phyloP scores from a whole-genome alignment of 2,113 vertebrate species.

The Equus przewalskii region DNA sequence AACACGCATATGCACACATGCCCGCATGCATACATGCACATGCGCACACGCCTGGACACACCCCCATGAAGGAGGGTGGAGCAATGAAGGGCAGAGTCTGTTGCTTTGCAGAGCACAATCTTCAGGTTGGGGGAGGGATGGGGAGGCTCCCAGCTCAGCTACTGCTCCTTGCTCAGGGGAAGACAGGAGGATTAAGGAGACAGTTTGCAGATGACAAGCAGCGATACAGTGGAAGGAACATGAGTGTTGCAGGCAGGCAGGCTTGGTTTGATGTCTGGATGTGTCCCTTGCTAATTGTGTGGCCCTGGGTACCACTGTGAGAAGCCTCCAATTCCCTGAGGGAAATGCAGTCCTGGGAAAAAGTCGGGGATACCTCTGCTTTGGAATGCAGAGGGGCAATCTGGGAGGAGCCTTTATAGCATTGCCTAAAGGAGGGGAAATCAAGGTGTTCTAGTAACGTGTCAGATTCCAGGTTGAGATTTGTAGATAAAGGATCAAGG shows the following conservation, averaged over 20 bases:
- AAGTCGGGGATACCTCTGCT: not conserved
- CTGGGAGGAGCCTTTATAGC: not conserved
- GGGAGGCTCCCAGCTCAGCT: not conserved
- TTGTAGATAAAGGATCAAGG: not conserved
- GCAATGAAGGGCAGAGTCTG: not conserved
- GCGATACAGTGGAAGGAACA: not conserved
- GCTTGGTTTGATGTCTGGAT: not conserved
- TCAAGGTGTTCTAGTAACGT: not conserved
- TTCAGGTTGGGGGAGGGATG: not conserved
- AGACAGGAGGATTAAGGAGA: not conserved
- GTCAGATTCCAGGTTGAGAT: not conserved
- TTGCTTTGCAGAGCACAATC: not conserved
- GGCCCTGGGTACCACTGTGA: not conserved
- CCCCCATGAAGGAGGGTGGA: not conserved
- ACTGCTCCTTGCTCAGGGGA: not conserved
- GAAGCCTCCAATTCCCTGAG: not conserved
- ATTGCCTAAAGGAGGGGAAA: not conserved
- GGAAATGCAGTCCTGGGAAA: not conserved
- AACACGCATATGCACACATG: not conserved
- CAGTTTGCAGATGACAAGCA: not conserved
- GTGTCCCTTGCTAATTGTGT: not conserved
- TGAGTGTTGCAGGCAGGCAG: not conserved
- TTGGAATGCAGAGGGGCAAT: not conserved
- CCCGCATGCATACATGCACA: no score
- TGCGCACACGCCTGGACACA: not conserved